phyloP scores from a whole-genome alignment of 2,888 invertebrate genomes.

The Dilophus febrilis region DNA sequence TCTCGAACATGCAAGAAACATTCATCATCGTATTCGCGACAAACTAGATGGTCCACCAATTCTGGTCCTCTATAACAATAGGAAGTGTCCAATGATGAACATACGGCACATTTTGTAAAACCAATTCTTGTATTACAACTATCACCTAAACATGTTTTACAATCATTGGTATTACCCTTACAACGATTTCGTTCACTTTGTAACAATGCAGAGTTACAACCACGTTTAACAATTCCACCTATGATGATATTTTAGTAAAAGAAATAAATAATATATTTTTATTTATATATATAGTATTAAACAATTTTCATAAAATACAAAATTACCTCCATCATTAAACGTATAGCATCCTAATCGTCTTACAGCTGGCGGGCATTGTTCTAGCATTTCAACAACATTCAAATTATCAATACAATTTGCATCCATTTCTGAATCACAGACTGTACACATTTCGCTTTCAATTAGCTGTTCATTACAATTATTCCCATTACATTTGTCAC shows the following conservation, averaged over 20 bases:
- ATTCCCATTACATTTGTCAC: background rate
- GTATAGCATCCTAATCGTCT: background rate
- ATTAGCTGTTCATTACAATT: background rate
- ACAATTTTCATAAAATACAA: too few species aligned
- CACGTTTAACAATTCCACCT: background rate
- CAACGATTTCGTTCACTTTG: background rate
- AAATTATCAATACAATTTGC: background rate
- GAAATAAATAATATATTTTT: background rate
- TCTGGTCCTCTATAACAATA: too few species aligned
- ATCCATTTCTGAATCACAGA: background rate
- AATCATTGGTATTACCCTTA: background rate
- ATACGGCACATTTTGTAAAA: too few species aligned
- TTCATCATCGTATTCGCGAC: background rate
- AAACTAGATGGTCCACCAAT: too few species aligned
- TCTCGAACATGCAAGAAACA: slow-evolving; percentile 1
- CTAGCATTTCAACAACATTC: background rate
- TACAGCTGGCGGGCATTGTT: background rate
- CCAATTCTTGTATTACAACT: background rate
- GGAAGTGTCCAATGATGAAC: too few species aligned
- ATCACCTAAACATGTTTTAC: background rate
- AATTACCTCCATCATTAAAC: slow-evolving; percentile 1
- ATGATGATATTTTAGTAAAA: too few species aligned
- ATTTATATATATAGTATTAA: too few species aligned
- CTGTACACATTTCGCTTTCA: background rate
- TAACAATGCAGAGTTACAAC: background rate